Percentiles rank a stretch among this genome's conserved stretches.
Evolutionary conservation across 2,797 vertebrate genomes (phyloP).

Genomic region (Buphagus erythrorhynchus): DNA sequence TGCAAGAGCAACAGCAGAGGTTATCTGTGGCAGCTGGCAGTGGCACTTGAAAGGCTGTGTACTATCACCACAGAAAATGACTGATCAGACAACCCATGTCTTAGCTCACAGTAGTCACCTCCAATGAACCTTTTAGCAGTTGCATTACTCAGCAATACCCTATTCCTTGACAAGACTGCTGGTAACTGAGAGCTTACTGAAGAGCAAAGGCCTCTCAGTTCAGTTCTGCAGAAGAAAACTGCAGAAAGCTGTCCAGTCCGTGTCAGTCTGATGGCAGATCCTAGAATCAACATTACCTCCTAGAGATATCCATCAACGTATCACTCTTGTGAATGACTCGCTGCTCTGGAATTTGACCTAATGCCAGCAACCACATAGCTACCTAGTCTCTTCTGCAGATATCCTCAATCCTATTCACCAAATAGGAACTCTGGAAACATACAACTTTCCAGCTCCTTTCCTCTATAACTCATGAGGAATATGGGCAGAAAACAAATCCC

Average conservation of each 20-base stretch:
- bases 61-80: not conserved
- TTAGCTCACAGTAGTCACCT: not conserved
- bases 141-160: not conserved
- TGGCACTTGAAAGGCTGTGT: not conserved
- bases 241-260: accelerated
- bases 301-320: not conserved
- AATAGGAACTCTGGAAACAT: not conserved
- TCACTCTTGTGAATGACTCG: not conserved
- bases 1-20: not conserved
- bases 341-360: not conserved
- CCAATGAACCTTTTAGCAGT: not conserved
- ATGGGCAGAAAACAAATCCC: not conserved
- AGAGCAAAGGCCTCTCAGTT: not conserved
- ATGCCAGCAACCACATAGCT: not conserved
- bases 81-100: accelerated
- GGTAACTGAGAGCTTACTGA: not conserved
- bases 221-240: not conserved
- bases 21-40: not conserved
- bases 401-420: not conserved
- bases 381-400: not conserved
- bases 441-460: not conserved
- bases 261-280: not conserved
- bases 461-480: not conserved
- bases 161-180: not conserved
- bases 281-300: not conserved